Conservation (phyloP, 2,888 invertebrate species). For the Desoria tigrina region DNA sequence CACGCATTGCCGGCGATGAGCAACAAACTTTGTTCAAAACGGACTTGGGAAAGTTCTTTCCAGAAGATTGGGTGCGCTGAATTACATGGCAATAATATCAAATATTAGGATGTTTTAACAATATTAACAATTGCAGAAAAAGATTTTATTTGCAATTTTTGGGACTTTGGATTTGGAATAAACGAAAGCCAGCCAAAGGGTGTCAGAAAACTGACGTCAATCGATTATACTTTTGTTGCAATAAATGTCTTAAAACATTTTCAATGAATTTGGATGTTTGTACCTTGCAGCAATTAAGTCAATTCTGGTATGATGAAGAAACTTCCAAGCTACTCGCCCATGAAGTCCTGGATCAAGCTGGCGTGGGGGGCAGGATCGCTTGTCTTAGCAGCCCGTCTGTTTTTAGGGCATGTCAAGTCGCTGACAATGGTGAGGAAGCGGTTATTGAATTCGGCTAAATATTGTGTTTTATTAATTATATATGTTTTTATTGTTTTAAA, state of each 20-base stretch:
- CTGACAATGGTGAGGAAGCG: slow-evolving; percentile 35
- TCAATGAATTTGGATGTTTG: slow-evolving; percentile 20
- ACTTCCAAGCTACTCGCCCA: slow-evolving; percentile 74
- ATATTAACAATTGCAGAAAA: neutral
- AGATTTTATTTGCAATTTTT: no score
- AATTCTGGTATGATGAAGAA: slow-evolving; percentile 91
- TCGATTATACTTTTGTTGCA: neutral
- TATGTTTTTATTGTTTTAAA: no score
- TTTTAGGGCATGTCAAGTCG: slow-evolving; percentile 62
- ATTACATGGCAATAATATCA: no score
- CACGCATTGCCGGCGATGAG: neutral
- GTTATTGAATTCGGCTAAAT: neutral
- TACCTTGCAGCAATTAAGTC: slow-evolving; percentile 80
- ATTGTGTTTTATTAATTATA: neutral
- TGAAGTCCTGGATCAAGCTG: slow-evolving; percentile 65
- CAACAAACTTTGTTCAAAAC: slow-evolving; percentile 34
- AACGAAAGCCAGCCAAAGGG: no score
- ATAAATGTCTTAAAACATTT: slow-evolving; percentile 12
- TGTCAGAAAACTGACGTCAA: no score
- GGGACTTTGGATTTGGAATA: no score
- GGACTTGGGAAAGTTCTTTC: slow-evolving; percentile 58
- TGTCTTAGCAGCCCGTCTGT: slow-evolving; percentile 86
- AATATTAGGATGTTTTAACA: slow-evolving; percentile 24
- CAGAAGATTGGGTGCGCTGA: slow-evolving; percentile 88
- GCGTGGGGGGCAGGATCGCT: slow-evolving; percentile 68